A percentile compares a stretch with the other conserved stretches of the same genome.
Conservation (phyloP, 1,140 invertebrate species). For the Drosophila pallidifrons region DNA sequence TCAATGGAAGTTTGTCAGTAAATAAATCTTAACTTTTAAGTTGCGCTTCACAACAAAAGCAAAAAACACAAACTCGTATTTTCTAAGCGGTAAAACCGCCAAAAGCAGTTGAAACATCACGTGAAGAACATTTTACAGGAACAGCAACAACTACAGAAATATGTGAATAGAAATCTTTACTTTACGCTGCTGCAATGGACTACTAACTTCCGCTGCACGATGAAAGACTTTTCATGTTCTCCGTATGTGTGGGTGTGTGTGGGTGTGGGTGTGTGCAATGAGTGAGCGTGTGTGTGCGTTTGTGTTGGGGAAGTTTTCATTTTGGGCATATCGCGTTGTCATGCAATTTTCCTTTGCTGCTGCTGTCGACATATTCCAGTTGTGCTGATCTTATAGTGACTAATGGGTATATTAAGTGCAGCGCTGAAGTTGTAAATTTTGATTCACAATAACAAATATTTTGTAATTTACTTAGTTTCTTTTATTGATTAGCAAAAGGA, state of each 20-base stretch:
- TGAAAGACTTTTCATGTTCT: conserved; percentile 52
- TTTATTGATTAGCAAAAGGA: too few species aligned
- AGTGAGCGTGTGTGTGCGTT: conserved; percentile 9
- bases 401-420: neutral
- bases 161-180: conserved; percentile 24
- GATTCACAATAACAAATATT: neutral
- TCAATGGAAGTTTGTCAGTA: conserved; percentile 7
- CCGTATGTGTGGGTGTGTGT: conserved; percentile 10
- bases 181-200: conserved; percentile 54
- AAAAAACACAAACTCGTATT: conserved; percentile 15
- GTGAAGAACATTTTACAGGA: conserved; percentile 20
- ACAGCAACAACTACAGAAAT: conserved; percentile 24
- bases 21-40: conserved; percentile 24
- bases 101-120: conserved; percentile 42
- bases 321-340: conserved; percentile 62
- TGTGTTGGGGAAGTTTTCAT: conserved; percentile 47
- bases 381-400: conserved; percentile 10
- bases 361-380: conserved; percentile 38
- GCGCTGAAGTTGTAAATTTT: neutral
- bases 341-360: conserved; percentile 70
- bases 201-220: conserved; percentile 67
- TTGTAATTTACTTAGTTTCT: too few species aligned
- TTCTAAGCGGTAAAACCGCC: conserved; percentile 54
- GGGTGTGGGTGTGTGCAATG: conserved; percentile 1
- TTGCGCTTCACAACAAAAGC: conserved; percentile 55